Percentiles rank a stretch among this genome's conserved stretches.
Conservation (phyloP, 2,797 vertebrate genomes). For the Sebastes kiyomatsui region DNA sequence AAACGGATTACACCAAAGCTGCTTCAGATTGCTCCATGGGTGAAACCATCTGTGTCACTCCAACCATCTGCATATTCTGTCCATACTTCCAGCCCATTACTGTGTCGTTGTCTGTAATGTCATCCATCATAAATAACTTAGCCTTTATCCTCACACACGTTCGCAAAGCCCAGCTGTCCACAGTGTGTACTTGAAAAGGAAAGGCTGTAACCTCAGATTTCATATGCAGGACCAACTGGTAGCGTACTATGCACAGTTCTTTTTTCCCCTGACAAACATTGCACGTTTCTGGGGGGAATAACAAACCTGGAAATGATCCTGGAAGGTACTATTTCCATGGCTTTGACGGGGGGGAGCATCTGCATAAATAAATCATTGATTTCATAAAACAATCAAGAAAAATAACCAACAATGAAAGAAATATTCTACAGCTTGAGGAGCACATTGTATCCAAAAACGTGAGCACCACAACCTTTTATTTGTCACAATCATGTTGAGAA, state of each 20-base stretch:
- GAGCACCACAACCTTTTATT: constrained; percentile 56
- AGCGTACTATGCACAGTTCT: constrained; percentile 56
- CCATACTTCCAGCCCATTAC: constrained; percentile 77
- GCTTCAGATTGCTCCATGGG: constrained; percentile 75
- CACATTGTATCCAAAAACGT: constrained; percentile 71
- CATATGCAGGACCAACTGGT: constrained; percentile 55
- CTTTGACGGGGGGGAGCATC: constrained; percentile 40
- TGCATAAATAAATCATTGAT: constrained; percentile 42
- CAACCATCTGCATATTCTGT: constrained; percentile 74
- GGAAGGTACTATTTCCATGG: constrained; percentile 59
- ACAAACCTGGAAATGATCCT: constrained; percentile 59
- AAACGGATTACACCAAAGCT: constrained; percentile 82
- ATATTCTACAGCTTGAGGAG: constrained; percentile 78
- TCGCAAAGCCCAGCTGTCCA: constrained; percentile 73
- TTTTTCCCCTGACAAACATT: constrained; percentile 43
- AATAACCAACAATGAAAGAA: constrained; percentile 53
- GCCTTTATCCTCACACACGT: constrained; percentile 65
- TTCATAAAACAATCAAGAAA: constrained; percentile 35
- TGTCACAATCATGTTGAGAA: constrained; percentile 52
- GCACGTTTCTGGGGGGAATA: constrained; percentile 49
- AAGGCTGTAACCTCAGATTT: constrained; percentile 64
- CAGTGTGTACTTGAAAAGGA: constrained; percentile 66
- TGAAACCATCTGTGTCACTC: constrained; percentile 80
- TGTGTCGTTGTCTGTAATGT: constrained; percentile 71
- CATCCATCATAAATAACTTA: constrained; percentile 75